These are phyloP conservation scores for Larimichthys polyactis DNA, from an alignment of 2,113 vertebrate genomes.

Conservation along the genomic window DNA sequence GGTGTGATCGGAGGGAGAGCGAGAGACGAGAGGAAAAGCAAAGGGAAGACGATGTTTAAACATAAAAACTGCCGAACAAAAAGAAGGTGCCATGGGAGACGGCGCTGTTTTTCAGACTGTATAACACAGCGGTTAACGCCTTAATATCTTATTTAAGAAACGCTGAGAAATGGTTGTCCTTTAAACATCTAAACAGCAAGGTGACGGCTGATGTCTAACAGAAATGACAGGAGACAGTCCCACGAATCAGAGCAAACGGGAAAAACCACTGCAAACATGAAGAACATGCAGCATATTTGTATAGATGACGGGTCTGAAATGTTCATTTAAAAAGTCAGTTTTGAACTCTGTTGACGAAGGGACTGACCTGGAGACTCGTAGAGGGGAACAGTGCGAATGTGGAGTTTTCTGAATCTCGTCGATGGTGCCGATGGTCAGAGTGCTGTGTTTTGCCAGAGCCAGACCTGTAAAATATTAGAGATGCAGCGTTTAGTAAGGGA, in stretches of 20 bases:
- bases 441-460: constrained; percentile 98
- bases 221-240: not conserved
- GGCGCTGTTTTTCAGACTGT: constrained; percentile 18
- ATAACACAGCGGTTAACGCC: not conserved
- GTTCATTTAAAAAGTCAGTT: not conserved
- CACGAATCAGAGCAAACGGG: constrained; percentile 9
- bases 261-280: constrained; percentile 28
- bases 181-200: not conserved
- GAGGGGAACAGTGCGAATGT: constrained; percentile 97
- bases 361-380: constrained; percentile 94
- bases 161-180: not conserved
- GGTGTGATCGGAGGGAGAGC: not conserved
- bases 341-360: not conserved
- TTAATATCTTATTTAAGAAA: constrained; percentile 26
- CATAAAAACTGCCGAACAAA: constrained; percentile 10
- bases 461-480: constrained; percentile 82
- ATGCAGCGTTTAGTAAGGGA: not conserved
- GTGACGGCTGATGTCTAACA: not conserved
- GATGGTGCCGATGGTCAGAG: constrained; percentile 97
- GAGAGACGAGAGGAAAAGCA: not conserved
- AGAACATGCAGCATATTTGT: constrained; percentile 6
- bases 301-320: constrained; percentile 5
- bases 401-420: constrained; percentile 99
- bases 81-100: not conserved
- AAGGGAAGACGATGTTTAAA: not conserved